Conservation (phyloP, 2,888 invertebrate genomes). For the Drosophila paucipuncta region DNA sequence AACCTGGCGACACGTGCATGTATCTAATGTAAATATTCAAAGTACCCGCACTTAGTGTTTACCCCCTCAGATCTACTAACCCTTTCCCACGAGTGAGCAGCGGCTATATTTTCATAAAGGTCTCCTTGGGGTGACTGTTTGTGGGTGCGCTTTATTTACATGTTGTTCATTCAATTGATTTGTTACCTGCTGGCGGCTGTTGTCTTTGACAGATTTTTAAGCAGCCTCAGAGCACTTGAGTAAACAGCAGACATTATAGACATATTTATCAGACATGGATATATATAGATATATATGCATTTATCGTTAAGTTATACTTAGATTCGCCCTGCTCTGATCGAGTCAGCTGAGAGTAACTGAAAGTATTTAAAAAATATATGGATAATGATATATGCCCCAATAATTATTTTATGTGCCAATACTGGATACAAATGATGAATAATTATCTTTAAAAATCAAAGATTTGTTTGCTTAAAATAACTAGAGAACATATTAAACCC, state of each 20-base stretch:
- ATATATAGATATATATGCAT: neutral
- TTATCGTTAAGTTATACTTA: neutral
- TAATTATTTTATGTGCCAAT: neutral
- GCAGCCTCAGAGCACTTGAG: constrained; percentile 58
- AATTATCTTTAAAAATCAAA: neutral
- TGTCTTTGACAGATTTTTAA: constrained; percentile 77
- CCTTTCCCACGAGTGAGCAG: constrained; percentile 54
- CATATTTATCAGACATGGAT: constrained; percentile 11
- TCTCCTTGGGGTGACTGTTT: constrained; percentile 15
- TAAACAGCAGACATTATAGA: constrained; percentile 38
- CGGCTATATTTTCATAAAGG: constrained; percentile 32
- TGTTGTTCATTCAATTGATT: constrained; percentile 80
- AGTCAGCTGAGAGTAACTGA: neutral
- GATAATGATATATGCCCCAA: neutral
- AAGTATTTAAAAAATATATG: neutral
- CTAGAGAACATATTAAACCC: neutral
- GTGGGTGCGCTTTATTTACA: constrained; percentile 71
- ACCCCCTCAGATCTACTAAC: constrained; percentile 21
- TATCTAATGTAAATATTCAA: constrained; percentile 53
- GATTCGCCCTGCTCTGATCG: neutral
- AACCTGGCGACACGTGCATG: constrained; percentile 62
- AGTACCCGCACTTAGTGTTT: neutral
- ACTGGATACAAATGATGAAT: neutral
- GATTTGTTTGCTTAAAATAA: neutral
- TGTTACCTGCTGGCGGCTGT: constrained; percentile 72